Base-by-base conservation (phyloP, 92 coral and sea anemone species). In the Heliopora coerulea region DNA sequence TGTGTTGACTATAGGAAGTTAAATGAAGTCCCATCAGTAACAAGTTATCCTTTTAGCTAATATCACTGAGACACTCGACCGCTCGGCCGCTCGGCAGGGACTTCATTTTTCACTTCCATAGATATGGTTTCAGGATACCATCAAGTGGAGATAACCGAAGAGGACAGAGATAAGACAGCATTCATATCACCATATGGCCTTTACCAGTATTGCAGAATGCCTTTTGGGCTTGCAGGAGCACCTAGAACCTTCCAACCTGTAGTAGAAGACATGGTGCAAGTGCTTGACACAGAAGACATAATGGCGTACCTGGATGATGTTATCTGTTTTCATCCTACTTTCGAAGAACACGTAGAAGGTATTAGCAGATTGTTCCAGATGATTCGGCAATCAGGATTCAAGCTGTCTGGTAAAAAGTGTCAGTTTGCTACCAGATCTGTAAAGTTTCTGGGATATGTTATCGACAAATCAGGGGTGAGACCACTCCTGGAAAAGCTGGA, bases 221-320 rank as follows among this genome's bases (percentile, higher is more conserved):
- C 85, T 15, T 84, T 64, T 50, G 88, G 88, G 0, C 65, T 85
- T 20, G 81, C 74, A 19, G 65, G 78, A 40, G 87, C 86, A 34
- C 81, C 82, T 25, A 83, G 84, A 64, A 78, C 80, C 14, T 83
- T 83, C 65, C 83, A 82, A 37, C 57, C 86, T 29, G 78, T 65
- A 40, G 46, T 75, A 40, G 86, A 75, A 41, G 82, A 75, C 64
- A 75, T 82, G 86, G 61, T 56, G 30, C 61, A 56, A 56, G 61
- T 56, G 28, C 37, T 81, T 10, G 70, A 83, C 23, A 67, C 83
- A 37, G 82, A 86, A 42, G 73, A 78, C 67, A 79, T 79, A 61
- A 73, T 86, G 68, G 84, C 83, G 2, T 82, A 79, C 56, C 25
- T 86, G 25, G 86, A 86, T 68, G 79, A 79, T 68, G 87, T 82